These are phyloP conservation scores for Sympetrum striolatum DNA, from an alignment of 2,888 invertebrate species.

Conservation along the genomic window DNA sequence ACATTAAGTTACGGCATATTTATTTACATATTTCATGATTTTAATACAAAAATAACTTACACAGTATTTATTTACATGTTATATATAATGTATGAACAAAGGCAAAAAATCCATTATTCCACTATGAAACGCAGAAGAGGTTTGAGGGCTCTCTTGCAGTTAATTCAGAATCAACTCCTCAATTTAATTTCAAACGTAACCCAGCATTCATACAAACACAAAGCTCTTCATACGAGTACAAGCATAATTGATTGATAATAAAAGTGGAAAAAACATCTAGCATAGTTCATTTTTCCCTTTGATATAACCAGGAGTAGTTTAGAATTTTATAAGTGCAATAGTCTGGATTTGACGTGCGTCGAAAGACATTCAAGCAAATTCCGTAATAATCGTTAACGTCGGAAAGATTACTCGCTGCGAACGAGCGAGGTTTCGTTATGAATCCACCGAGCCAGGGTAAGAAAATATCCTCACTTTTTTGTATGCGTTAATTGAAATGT, in stretches of 20 bases:
- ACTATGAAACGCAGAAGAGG: not conserved
- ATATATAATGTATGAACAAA: not conserved
- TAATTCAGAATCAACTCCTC: not conserved
- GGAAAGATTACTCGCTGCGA: not conserved
- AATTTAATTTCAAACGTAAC: not conserved
- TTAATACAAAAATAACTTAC: conserved; percentile 39
- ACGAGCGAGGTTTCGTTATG: not conserved
- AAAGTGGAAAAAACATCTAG: not conserved
- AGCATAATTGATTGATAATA: not conserved
- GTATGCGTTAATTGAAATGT: not conserved
- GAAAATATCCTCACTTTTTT: not conserved
- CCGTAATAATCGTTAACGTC: not conserved
- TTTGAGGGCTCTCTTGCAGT: not conserved
- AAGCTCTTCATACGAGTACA: not conserved
- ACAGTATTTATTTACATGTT: conserved; percentile 39
- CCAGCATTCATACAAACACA: not conserved
- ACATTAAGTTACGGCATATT: conserved; percentile 7
- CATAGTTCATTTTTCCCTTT: not conserved
- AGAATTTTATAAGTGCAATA: not conserved
- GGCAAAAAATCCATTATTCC: not conserved
- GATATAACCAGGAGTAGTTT: not conserved
- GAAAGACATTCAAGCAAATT: not conserved
- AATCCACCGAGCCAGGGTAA: not conserved
- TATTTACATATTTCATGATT: conserved; percentile 31
- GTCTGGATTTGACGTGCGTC: not conserved